Evolutionary conservation across 2,113 vertebrate genomes (phyloP).

Genomic region (Planiliza haematocheilus): DNA sequence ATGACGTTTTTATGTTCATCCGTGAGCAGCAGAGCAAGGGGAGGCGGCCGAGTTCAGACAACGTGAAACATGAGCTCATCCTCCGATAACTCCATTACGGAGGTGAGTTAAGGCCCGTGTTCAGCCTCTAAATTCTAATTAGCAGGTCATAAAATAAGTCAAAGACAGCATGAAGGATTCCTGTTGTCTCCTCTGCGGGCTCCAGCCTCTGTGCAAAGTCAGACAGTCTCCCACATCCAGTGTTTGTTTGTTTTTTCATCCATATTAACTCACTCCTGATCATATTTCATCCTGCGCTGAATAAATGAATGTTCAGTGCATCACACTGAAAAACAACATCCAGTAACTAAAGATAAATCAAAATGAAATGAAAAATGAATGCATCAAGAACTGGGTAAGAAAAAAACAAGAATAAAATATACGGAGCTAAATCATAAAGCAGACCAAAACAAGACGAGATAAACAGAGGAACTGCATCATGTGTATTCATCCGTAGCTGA

Average conservation of each 20-base stretch:
- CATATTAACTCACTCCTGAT: background rate
- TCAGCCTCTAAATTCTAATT: constrained; percentile 46
- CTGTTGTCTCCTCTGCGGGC: constrained; percentile 7
- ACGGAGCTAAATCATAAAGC: too few species aligned
- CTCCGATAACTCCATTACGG: constrained; percentile 42
- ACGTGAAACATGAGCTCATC: constrained; percentile 43
- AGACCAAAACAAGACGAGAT: too few species aligned
- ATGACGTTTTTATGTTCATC: constrained; percentile 34
- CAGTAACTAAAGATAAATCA: too few species aligned
- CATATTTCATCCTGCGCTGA: constrained; percentile 9
- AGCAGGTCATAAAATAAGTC: constrained; percentile 48
- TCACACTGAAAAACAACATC: too few species aligned
- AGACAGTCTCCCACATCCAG: background rate
- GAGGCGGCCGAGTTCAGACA: constrained; percentile 1
- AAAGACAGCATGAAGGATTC: constrained; percentile 5
- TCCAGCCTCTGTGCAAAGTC: background rate
- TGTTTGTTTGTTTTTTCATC: background rate
- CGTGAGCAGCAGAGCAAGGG: background rate
- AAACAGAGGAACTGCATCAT: too few species aligned
- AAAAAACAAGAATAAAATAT: too few species aligned
- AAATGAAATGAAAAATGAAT: too few species aligned
- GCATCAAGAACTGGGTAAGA: too few species aligned
- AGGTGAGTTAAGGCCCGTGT: constrained; percentile 29
- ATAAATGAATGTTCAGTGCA: too few species aligned
- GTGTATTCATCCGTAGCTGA: too few species aligned